Percentiles rank a stretch among this genome's conserved stretches.
These are phyloP conservation scores for Mycteria americana DNA, from an alignment of 2,797 vertebrate genomes.

Conservation along the genomic window DNA sequence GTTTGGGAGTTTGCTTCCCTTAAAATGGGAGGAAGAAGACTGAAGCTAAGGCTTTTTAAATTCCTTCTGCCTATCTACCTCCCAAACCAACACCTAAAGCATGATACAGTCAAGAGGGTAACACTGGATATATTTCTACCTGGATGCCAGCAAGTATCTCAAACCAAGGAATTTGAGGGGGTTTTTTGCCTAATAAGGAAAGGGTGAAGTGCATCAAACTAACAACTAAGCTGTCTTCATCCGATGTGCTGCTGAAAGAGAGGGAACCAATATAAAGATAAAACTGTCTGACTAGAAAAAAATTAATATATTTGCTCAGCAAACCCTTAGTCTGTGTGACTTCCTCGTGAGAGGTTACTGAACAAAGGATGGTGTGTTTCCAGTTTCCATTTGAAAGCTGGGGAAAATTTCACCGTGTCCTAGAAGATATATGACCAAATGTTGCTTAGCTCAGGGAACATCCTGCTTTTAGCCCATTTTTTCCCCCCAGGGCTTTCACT, in stretches of 20 bases:
- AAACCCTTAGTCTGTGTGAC: neutral
- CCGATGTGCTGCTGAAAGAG: neutral
- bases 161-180: neutral
- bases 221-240: neutral
- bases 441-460: neutral
- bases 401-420: neutral
- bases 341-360: neutral
- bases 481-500: neutral
- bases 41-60: neutral
- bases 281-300: neutral
- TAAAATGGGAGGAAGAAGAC: neutral
- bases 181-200: neutral
- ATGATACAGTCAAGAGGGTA: neutral
- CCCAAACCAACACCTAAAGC: neutral
- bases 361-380: constrained; percentile 20
- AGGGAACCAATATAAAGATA: neutral
- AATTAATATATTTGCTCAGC: neutral
- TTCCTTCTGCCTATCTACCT: neutral
- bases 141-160: neutral
- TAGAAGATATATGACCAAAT: neutral
- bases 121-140: neutral
- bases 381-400: neutral
- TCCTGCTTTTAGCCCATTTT: neutral
- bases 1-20: neutral
- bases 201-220: neutral